Percentiles rank a stretch among this genome's conserved stretches.
phyloP scores from a whole-genome alignment of 2,113 vertebrate genomes.

The Nibea coibor region DNA sequence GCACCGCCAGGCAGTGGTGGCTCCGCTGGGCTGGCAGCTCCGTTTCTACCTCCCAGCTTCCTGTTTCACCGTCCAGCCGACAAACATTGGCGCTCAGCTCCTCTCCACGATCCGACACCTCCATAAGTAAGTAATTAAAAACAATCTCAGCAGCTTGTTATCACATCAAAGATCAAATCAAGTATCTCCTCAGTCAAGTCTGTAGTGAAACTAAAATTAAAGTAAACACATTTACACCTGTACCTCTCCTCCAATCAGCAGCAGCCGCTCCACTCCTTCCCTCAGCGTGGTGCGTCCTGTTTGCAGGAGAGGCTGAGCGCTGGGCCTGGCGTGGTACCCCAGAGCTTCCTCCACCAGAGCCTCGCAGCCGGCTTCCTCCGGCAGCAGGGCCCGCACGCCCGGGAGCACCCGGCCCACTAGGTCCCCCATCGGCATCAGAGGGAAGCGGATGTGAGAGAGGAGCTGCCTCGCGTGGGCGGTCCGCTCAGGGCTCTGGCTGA shows the following conservation, averaged over 20 bases:
- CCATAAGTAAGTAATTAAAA: background rate
- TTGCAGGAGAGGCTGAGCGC: conserved; percentile 90
- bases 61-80: conserved; percentile 85
- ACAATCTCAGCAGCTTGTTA: background rate
- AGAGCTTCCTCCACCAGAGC: conserved; percentile 91
- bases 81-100: conserved; percentile 93
- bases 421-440: conserved; percentile 88
- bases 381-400: conserved; percentile 86
- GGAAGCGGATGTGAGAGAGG: conserved; percentile 91
- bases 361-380: conserved; percentile 86
- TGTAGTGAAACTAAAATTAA: background rate
- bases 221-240: background rate
- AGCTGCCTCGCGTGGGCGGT: conserved; percentile 84
- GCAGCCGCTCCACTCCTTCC: conserved; percentile 85
- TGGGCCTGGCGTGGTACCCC: conserved; percentile 87
- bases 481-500: conserved; percentile 87
- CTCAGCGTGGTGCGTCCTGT: conserved; percentile 85
- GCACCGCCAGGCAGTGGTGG: conserved; percentile 91
- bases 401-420: conserved; percentile 89
- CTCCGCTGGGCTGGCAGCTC: conserved; percentile 90
- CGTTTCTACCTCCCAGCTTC: conserved; percentile 89
- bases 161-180: background rate
- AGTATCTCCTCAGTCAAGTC: background rate
- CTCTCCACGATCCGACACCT: conserved; percentile 92
- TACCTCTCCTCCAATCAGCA: conserved; percentile 93